A percentile compares a stretch with the other conserved stretches of the same genome.
phyloP scores from a whole-genome alignment of 2,888 invertebrate genomes.

The Cataglyphis cursor region DNA sequence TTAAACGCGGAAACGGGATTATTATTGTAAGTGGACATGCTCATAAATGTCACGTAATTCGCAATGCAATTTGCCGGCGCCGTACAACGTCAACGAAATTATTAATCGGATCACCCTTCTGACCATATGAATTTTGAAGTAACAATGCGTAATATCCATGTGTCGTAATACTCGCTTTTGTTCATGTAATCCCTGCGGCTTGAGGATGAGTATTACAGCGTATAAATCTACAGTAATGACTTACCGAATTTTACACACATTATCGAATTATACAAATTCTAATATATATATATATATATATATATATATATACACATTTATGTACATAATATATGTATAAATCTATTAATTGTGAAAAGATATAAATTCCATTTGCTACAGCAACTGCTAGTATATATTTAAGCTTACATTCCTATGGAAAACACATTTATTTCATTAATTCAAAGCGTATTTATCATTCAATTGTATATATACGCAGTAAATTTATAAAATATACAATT shows the following conservation, averaged over 20 bases:
- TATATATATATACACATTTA: not conserved
- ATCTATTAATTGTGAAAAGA: not conserved
- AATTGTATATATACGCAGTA: conserved; percentile 12
- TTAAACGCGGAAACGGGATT: conserved; percentile 59
- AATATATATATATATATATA: not conserved
- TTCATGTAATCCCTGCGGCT: conserved; percentile 34
- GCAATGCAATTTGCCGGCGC: conserved; percentile 61
- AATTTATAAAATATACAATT: conserved; percentile 30
- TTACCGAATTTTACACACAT: not conserved
- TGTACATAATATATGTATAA: not conserved
- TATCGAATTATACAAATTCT: not conserved
- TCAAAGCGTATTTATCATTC: conserved; percentile 13
- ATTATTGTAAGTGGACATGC: conserved; percentile 67
- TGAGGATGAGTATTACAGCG: conserved; percentile 21
- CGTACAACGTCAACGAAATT: conserved; percentile 62
- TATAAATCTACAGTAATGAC: conserved; percentile 8
- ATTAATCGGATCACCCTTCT: conserved; percentile 66
- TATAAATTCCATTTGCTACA: not conserved
- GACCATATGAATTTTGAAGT: conserved; percentile 72
- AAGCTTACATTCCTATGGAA: not conserved
- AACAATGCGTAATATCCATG: conserved; percentile 67
- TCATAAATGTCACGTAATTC: conserved; percentile 67
- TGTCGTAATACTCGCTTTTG: conserved; percentile 50
- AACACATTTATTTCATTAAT: conserved; percentile 15
- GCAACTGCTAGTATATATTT: not conserved